These are phyloP conservation scores for Latheticus oryzae DNA, from an alignment of 2,888 invertebrate species.

Conservation along the genomic window DNA sequence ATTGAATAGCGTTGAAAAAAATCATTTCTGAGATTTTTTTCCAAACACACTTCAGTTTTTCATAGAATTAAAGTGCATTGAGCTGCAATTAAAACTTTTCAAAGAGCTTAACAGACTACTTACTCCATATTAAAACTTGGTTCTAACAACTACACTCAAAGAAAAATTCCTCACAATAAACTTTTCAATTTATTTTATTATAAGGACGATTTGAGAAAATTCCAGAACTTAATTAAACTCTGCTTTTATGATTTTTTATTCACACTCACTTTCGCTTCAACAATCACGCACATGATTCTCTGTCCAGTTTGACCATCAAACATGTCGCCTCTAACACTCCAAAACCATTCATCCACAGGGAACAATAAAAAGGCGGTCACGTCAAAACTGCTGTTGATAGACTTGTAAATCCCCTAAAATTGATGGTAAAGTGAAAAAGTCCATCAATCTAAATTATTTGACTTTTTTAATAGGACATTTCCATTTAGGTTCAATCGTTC, in stretches of 20 bases:
- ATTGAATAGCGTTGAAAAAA: too few species aligned
- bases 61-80: too few species aligned
- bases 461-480: constrained; percentile 46
- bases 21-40: too few species aligned
- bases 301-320: constrained; percentile 38
- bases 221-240: constrained; percentile 9
- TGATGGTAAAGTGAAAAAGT: constrained; percentile 5
- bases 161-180: too few species aligned
- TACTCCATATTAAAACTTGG: background rate
- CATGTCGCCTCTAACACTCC: constrained; percentile 43
- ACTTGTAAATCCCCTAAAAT: constrained; percentile 42
- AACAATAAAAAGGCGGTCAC: constrained; percentile 44
- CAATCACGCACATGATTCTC: constrained; percentile 43
- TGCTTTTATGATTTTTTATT: constrained; percentile 8
- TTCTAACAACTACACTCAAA: too few species aligned
- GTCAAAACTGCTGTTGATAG: constrained; percentile 41
- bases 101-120: background rate
- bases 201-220: too few species aligned
- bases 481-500: constrained; percentile 36
- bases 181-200: too few species aligned
- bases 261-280: constrained; percentile 32
- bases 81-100: constrained; percentile 27
- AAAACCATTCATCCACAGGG: constrained; percentile 45
- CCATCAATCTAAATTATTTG: background rate
- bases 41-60: constrained; percentile 13